Conservation (phyloP, 1,140 invertebrate genomes). For the Ceratitis capitata region DNA sequence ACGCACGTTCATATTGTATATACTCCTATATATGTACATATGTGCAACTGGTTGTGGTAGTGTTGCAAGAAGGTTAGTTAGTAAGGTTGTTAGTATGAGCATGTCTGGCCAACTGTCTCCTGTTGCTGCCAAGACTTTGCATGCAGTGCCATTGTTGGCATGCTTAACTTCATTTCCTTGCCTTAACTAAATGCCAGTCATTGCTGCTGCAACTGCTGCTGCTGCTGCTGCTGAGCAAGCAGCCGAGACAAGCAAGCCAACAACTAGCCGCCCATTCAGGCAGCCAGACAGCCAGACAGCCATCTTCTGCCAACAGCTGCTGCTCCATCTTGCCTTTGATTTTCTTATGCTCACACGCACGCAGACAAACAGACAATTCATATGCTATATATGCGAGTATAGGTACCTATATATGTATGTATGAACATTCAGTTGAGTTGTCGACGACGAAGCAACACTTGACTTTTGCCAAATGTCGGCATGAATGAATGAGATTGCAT, state of each 20-base stretch:
- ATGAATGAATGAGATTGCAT: conserved; percentile 11
- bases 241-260: no score
- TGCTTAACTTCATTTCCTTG: background rate
- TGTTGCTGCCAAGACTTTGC: background rate
- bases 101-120: conserved; percentile 1
- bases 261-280: no score
- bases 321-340: background rate
- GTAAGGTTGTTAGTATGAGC: background rate
- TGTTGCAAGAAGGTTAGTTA: background rate
- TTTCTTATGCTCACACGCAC: background rate
- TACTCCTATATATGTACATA: background rate
- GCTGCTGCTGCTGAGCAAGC: no score
- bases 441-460: background rate
- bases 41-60: no score
- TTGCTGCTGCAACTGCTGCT: no score
- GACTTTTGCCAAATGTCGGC: conserved; percentile 27
- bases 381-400: background rate
- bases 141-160: background rate
- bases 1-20: background rate
- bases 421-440: background rate
- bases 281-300: no score
- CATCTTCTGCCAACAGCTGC: background rate
- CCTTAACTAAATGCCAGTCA: background rate
- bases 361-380: background rate
- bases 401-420: background rate